Conservation (phyloP, 1,140 invertebrate species). For the Megalopta genalis region DNA sequence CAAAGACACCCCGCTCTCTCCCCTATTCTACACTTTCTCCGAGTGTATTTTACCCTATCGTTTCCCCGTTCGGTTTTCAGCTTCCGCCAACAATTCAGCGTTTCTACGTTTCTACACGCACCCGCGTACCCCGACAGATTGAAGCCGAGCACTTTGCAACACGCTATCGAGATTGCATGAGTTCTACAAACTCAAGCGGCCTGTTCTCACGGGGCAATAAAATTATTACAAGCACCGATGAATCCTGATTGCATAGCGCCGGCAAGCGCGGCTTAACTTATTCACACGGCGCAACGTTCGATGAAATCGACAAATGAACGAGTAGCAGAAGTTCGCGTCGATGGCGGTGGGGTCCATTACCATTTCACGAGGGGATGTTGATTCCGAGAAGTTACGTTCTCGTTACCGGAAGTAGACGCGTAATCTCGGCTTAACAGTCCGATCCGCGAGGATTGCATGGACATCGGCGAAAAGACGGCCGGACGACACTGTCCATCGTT, state of each 20-base stretch:
- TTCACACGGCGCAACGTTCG: not conserved
- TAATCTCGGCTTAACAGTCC: too few species aligned
- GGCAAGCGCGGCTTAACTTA: not conserved
- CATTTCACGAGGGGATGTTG: not conserved
- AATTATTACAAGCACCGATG: conserved; percentile 4
- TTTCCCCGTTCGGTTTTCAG: not conserved
- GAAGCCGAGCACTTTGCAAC: not conserved
- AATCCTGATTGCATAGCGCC: not conserved
- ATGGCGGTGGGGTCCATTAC: not conserved
- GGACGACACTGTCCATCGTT: not conserved
- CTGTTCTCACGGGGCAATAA: conserved; percentile 7
- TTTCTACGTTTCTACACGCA: not conserved
- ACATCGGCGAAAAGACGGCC: too few species aligned
- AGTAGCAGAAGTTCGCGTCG: not conserved
- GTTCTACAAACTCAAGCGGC: not conserved
- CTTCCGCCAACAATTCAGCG: not conserved
- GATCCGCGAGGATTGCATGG: too few species aligned
- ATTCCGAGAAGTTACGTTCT: not conserved
- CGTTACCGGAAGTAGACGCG: too few species aligned
- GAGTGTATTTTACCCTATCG: not conserved
- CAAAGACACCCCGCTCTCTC: not conserved
- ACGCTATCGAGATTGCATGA: not conserved
- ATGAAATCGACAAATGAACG: not conserved
- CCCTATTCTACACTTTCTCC: not conserved
- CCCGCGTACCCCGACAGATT: not conserved